Evolutionary conservation across 2,113 vertebrate genomes (phyloP).

Genomic region (Epinephelus fuscoguttatus): DNA sequence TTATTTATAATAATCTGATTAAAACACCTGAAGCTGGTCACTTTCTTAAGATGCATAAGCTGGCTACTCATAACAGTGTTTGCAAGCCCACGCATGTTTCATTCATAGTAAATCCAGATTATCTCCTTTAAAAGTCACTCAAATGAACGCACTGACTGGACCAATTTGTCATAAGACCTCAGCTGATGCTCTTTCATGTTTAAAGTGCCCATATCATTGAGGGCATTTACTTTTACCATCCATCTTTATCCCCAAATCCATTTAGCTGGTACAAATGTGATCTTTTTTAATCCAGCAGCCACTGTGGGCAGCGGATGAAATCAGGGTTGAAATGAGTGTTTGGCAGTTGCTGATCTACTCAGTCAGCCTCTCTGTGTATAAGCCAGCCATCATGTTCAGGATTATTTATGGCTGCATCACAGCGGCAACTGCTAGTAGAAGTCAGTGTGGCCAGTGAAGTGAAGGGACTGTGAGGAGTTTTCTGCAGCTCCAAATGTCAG

Average conservation of each 20-base stretch:
- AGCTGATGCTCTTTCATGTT: neutral
- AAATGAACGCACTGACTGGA: neutral
- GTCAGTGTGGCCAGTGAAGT: neutral
- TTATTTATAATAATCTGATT: neutral
- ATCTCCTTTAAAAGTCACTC: neutral
- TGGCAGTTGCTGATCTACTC: neutral
- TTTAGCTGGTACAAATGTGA: conserved; percentile 55
- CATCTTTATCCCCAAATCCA: conserved; percentile 52
- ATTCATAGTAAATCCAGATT: neutral
- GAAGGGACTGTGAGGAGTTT: neutral
- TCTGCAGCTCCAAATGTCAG: neutral
- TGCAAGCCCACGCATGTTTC: neutral
- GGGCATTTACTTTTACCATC: conserved; percentile 41
- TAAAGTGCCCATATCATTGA: conserved; percentile 34
- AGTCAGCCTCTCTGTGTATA: conserved; percentile 8
- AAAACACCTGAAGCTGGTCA: neutral
- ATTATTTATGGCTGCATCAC: conserved; percentile 27
- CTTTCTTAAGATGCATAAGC: neutral
- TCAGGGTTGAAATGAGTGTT: conserved; percentile 18
- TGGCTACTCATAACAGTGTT: neutral
- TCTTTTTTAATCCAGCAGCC: conserved; percentile 43
- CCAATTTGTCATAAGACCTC: neutral
- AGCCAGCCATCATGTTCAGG: conserved; percentile 19
- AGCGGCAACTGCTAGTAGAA: neutral
- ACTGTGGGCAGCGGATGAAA: neutral